Base-by-base conservation (phyloP, 2,113 vertebrate genomes). In the Pteruthius melanotis region DNA sequence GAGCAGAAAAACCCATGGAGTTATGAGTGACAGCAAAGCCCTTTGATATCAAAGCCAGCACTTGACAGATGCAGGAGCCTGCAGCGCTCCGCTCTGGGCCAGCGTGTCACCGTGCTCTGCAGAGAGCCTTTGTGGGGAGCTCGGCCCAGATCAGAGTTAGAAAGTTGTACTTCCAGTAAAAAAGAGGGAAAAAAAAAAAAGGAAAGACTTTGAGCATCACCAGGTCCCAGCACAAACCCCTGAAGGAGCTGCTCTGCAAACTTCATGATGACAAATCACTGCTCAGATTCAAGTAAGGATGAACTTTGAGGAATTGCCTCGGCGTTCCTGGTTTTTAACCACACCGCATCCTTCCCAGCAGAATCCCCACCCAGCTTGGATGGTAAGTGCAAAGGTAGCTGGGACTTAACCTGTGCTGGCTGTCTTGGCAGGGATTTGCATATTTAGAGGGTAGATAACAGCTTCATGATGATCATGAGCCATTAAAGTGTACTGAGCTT, bases 31-130 rank as follows among this genome's bases (percentile, higher is more conserved):
- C 90, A 92, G 90, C 60, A 40, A 27, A 96, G 60, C 1, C 4
- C 93, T 93, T 93, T 95, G 91, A 88, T 86, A 83, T 42, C 50
- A 42, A 70, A 88, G 91, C 87, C 91, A 94, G 83, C 76, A n/a
- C 28, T 63, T 63, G 83, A 93, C 76, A 96, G 93, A 97, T 90
- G 88, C 68, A 89, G 91, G 78, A 94, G 72, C 80, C 79, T 14
- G 4, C 83, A n/a, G 90, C 2, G 37, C 88, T 75, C 59, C 45
- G 87, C 75, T 90, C 74, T 0, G 1, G 89, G 77, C 65, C 89
- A 71, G 95, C 81, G 13, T 28, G 61, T 84, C 93, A 79, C 86
- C 9, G 0, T 35, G 65, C 69, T 75, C 75, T 61, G 68, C 50
- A 50, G 5, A 89, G 42, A 45, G 72, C 50, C 78, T 89, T 53